phyloP scores from a whole-genome alignment of 2,797 vertebrate genomes.

The Apogon hyalosoma region DNA sequence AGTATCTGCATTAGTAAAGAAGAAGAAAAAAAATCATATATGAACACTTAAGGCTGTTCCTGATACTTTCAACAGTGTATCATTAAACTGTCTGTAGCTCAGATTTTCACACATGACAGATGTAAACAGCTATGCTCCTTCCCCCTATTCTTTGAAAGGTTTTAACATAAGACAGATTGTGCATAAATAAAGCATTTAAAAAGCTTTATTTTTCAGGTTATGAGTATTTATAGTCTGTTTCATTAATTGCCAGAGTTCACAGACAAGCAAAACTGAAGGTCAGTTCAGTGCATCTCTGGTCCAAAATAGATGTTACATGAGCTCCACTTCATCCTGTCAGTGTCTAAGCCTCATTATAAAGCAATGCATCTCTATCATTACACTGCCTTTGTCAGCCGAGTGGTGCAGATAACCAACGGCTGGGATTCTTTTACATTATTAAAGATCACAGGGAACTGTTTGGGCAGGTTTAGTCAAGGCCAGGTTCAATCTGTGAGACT shows the following conservation, averaged over 20 bases:
- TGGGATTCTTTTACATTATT: conserved; percentile 3
- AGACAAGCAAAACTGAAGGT: conserved; percentile 6
- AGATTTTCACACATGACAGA: conserved; percentile 13
- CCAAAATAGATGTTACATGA: conserved; percentile 33
- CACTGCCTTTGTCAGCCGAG: conserved; percentile 30
- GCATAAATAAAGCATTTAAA: not conserved
- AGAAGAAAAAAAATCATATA: too few species aligned
- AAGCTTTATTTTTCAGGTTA: not conserved
- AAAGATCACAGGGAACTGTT: conserved; percentile 23
- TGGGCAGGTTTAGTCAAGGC: conserved; percentile 14
- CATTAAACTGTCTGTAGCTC: not conserved
- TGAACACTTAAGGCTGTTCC: not conserved
- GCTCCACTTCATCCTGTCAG: conserved; percentile 20
- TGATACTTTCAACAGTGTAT: conserved; percentile 14
- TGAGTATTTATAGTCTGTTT: not conserved
- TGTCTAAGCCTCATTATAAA: conserved; percentile 31
- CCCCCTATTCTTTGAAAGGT: conserved; percentile 7
- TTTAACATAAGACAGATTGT: not conserved
- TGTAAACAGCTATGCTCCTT: not conserved
- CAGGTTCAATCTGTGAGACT: conserved; percentile 17
- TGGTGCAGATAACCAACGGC: conserved; percentile 19
- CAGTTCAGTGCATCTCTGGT: not conserved
- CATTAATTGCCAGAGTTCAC: not conserved
- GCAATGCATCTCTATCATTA: conserved; percentile 36
- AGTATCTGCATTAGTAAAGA: too few species aligned